Conservation (phyloP, 2,113 vertebrate species). For the Rissa tridactyla region DNA sequence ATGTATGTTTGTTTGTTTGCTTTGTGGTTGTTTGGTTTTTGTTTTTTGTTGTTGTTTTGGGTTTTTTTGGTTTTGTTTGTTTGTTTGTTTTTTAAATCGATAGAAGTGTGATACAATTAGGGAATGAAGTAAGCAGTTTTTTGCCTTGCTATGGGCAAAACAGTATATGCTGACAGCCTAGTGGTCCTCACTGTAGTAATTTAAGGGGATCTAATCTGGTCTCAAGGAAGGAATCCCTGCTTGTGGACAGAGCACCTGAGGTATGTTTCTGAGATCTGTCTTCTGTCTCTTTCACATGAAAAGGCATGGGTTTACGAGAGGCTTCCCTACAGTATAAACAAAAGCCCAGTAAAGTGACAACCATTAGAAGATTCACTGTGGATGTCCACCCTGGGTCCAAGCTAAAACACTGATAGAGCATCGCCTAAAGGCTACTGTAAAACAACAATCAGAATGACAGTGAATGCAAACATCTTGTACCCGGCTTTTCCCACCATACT, state of each 20-base stretch:
- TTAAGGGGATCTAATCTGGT: not conserved
- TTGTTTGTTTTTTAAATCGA: not conserved
- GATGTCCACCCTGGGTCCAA: not conserved
- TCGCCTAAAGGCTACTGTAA: not conserved
- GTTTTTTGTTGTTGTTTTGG: not conserved
- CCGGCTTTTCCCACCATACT: not conserved
- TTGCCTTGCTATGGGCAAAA: not conserved
- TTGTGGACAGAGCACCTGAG: not conserved
- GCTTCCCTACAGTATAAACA: not conserved
- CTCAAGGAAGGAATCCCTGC: not conserved
- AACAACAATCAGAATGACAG: not conserved
- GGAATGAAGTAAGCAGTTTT: not conserved
- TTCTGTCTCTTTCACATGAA: not conserved
- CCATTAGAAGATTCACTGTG: not conserved
- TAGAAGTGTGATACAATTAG: not conserved
- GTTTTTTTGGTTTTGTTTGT: not conserved
- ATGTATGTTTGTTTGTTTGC: not conserved
- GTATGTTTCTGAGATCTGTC: not conserved
- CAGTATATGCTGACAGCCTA: not conserved
- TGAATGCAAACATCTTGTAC: not conserved
- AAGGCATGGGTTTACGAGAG: not conserved
- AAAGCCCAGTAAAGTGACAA: not conserved
- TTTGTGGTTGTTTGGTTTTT: not conserved
- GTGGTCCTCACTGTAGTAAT: not conserved
- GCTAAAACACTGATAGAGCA: not conserved